Base-by-base conservation (phyloP, 2,797 vertebrate genomes). In the Megalops cyprinoides region DNA sequence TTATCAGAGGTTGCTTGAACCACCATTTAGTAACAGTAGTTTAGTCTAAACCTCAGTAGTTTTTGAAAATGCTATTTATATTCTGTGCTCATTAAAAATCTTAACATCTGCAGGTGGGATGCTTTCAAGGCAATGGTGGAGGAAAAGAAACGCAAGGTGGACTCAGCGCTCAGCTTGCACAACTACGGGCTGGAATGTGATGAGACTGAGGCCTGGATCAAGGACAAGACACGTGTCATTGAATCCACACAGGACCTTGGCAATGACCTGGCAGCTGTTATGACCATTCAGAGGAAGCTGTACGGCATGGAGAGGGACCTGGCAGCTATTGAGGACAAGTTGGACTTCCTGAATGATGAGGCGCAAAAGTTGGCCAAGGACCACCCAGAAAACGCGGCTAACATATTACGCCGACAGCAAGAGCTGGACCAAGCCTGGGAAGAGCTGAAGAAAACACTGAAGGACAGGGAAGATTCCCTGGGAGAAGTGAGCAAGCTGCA, bases 401-500 rank as follows among this genome's bases (percentile, higher is more conserved):
- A 96, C 65, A 96, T 96, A 82, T 83, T 94, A 18, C 90, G 85
- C 79, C 90, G 92, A 78, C 91, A 95, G 74, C 79, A 84, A 0
- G 87, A 90, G 0, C 91, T 94, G 6, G 91, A 93, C 0, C 82
- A 83, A 0, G 95, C 95, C 62, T 99, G 97, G 98, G 91, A 96
- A 0, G 88, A 88, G 0, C 94, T 99, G 1, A 96, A 93, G 79
- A 84, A 86, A 0, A 97, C 96, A 1, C 86, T 99, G 55, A 92
- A 91, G 58, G 95, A 94, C 85, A 91, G 94, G 62, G 95, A 96
- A 23, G 95, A 96, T n/a, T 97, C 96, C 0, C 88, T 98, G 51
- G 97, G 97, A 0, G 97, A 99, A 89, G 96, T 97, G 46, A 98
- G 97, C 90, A 97, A 98, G 89, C 91, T 99, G n/a, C 97, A 98